A percentile compares a stretch with the other conserved stretches of the same genome.
These are phyloP conservation scores for Melinaea menophilus DNA, from an alignment of 2,888 invertebrate genomes.

Conservation along the genomic window DNA sequence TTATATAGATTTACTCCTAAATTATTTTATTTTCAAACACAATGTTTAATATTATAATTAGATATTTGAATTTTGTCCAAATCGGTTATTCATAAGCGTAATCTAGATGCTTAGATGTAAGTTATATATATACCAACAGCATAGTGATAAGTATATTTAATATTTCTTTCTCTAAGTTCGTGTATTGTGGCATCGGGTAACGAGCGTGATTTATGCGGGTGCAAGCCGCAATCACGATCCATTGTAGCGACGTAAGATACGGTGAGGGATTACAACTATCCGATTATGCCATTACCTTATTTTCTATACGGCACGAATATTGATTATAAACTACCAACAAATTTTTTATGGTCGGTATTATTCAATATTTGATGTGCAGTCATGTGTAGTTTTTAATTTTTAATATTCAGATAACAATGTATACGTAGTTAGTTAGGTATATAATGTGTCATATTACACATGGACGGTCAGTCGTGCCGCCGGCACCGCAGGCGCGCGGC, in stretches of 20 bases:
- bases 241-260: slow-evolving; percentile 51
- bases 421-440: not conserved
- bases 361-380: not conserved
- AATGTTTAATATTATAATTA: too few relatives aligned
- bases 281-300: slow-evolving; percentile 24
- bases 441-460: slow-evolving; percentile 7
- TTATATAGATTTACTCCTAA: too few relatives aligned
- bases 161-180: slow-evolving; percentile 12
- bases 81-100: too few relatives aligned
- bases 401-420: too few relatives aligned
- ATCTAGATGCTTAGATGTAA: too few relatives aligned
- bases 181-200: slow-evolving; percentile 35
- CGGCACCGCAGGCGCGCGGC: slow-evolving; percentile 11
- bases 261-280: slow-evolving; percentile 28
- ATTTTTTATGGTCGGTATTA: not conserved
- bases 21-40: too few relatives aligned
- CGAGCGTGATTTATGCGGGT: slow-evolving; percentile 65
- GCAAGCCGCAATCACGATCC: slow-evolving; percentile 64
- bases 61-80: too few relatives aligned
- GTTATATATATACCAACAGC: too few relatives aligned
- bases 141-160: too few relatives aligned
- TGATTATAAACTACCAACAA: not conserved
- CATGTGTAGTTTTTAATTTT: too few relatives aligned
- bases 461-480: slow-evolving; percentile 9
- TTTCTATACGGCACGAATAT: slow-evolving; percentile 16